Evolutionary conservation across 2,797 vertebrate genomes (phyloP), one percentile per base, ranked within the genome.

Genomic region (Lutjanus argentimaculatus): DNA sequence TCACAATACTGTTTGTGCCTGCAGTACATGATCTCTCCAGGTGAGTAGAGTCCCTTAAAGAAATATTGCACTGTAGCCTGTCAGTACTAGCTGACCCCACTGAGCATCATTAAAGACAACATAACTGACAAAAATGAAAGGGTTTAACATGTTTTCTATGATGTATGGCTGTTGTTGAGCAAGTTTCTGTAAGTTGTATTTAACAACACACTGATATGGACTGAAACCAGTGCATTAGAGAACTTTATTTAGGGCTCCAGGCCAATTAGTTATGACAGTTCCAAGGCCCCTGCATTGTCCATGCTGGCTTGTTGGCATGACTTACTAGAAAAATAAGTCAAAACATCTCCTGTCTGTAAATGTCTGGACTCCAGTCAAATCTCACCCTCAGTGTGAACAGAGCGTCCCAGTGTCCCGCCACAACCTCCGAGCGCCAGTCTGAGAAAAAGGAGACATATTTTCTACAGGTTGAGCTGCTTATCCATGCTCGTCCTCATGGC

Each of bases 381-480:
- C 61, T 57, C 68, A 10, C 36, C 30, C 19, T 53, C 51, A 7
- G 17, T 25, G 58, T 55, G 71, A 30, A 45, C 15, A 30, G 16
- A 46, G 46, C 62, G 43, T 76, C 66, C 61, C 59, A 15, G 43
- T 7, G 1, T 73, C 81, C 63, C 11, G 6, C 30, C 59, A 48
- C 72, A 67, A 62, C 69, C 61, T 74, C 17, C 55, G 40, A 81
- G 68, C 25, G 0, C 53, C 21, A 62, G 62, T 65, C 53, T 62
- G 64, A 66, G 68, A 53, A 64, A 85, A 61, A 82, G 48, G 63
- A 64, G 85, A 79, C 72, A 77, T 72, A 48, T 84, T 88, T 89
- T 89, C 67, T 76, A 84, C 86, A 90, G 79, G 86, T 86, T 86
- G 85, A 76, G 75, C 77, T 79, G 74, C 84, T 89, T 80, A 83